Evolutionary conservation across 2,888 invertebrate species (phyloP), one percentile per base, ranked within the genome.

Genomic region (Heliconius ethilla): DNA sequence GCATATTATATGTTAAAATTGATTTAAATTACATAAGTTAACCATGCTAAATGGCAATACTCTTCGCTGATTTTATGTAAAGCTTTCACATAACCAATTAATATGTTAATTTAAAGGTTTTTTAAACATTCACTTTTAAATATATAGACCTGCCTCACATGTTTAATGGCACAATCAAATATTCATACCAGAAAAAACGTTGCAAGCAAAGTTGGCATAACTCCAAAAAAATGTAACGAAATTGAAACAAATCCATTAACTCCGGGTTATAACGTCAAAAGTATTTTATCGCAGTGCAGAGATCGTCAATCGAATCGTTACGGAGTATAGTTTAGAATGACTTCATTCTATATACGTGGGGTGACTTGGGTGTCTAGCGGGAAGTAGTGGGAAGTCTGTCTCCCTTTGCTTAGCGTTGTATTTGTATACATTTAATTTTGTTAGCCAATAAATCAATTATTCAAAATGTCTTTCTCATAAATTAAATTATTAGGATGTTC

Each of bases 281-380:
- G 80, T 79, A 77, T 81, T 79, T 80, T 81, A 85, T 82, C 82
- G 82, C 75, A 70, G 82, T 89, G 86, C 80, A 86, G 80, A 86
- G 86, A 87, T 89, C 89, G 86, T 89, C 90, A 91, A 90, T 91
- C 87, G 91, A 91, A 90, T 88, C 89, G 89, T 86, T 88, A 87
- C 91, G 89, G 89, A 88, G 90, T 89, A 91, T 93, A 93, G 92
- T 92, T 92, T 89, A 90, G 90, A 92, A 92, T 91, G 90, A 91
- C 90, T 93, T 92, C 92, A 92, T 91, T 91, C 91, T 88, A 91
- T 90, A 89, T 92, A 91, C 88, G 87, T 86, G 84, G 92, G 92
- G 91, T 90, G 87, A 86, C 87, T 88, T 84, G 87, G 86, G 89
- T 89, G 89, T 89, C 86, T 86, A 82, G 88, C 88, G 84, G 85